These are phyloP conservation scores for Beaufortia kweichowensis DNA, from an alignment of 2,113 vertebrate species.

Conservation along the genomic window DNA sequence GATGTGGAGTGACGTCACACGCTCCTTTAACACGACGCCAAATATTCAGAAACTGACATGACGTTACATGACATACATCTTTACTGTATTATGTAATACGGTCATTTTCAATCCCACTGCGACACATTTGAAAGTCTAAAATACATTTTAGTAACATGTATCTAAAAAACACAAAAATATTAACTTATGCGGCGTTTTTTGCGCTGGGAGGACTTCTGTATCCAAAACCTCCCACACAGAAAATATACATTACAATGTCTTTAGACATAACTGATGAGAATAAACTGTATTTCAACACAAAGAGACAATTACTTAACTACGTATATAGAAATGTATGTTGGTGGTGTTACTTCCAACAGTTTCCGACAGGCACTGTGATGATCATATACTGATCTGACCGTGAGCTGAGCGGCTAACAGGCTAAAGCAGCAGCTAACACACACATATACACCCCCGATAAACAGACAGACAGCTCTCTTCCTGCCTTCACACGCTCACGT, in stretches of 20 bases:
- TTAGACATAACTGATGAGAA: not conserved
- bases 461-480: slow-evolving; percentile 1
- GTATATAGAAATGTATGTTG: not conserved
- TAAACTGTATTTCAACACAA: slow-evolving; percentile 3
- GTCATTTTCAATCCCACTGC: not conserved
- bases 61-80: not conserved
- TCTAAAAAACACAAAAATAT: not conserved
- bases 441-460: slow-evolving; percentile 1
- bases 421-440: slow-evolving; percentile 25
- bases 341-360: not conserved
- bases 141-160: not conserved
- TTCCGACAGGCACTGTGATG: not conserved
- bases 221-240: not conserved
- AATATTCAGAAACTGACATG: not conserved
- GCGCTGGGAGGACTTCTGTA: no score
- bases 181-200: no score
- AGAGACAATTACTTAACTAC: not conserved
- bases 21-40: not conserved
- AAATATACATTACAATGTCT: not conserved
- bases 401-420: slow-evolving; percentile 19
- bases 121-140: not conserved
- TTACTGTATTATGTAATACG: not conserved
- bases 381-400: not conserved
- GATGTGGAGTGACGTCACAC: not conserved
- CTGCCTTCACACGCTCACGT: slow-evolving; percentile 4